Evolutionary conservation across 1,140 invertebrate genomes (phyloP), one percentile per base, ranked within the genome.

Genomic region (Fopius arisanus): DNA sequence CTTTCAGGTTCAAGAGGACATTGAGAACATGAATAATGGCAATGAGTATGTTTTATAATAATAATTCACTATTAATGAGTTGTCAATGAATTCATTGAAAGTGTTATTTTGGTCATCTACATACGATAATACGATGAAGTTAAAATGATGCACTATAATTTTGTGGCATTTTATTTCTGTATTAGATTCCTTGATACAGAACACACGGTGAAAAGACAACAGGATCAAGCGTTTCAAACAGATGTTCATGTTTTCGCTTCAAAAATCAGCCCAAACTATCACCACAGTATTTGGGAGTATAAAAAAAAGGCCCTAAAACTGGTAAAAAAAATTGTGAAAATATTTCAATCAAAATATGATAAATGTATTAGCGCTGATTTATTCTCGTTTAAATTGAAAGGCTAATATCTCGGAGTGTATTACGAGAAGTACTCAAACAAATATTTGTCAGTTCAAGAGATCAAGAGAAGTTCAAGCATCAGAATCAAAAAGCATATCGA

Each of bases 261-360:
- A 48, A 48, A 0, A 19, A 48, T 16, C 14, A 4, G 3, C 3
- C 43, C 43, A 19, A 19, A 48, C n/a, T 95, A 95, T 81, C 89
- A 89, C 10, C 94, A 92, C 89, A 94, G 93, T 83, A 88, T 95
- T 72, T 96, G 94, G 94, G 91, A 95, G 75, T 88, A 93, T 70
- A 91, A 93, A 73, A 82, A 91, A 77, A 89, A 89, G 83, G 93
- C 92, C 14, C 89, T 94, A 3, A 90, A 91, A 84, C 88, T 94
- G 89, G 93, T 94, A 85, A 80, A 65, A n/a, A 19, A 70, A n/a
- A 14, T 37, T 70, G 12, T 7, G 21, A 10, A 29, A n/a, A 62
- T 67, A 1, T 66, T 59, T 67, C 41, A 2, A n/a, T n/a, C n/a
- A n/a, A n/a, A 10, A 12, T 14, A 26, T 70, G 19, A 26, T 40